Conservation (phyloP, 2,797 vertebrate genomes). For the Acanthopagrus latus region DNA sequence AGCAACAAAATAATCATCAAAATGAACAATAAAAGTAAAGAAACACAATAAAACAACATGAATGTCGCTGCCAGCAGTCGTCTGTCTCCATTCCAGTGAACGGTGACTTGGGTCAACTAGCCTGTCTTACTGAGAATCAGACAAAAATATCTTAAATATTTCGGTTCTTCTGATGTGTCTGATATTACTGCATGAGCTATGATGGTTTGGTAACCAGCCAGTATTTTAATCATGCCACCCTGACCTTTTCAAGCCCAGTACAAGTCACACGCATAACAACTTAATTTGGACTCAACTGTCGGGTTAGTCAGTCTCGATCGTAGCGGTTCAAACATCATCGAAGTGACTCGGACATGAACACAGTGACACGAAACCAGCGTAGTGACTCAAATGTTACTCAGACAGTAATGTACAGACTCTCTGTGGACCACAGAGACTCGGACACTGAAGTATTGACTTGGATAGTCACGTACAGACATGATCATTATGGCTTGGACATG, state of each 20-base stretch:
- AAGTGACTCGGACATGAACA: neutral
- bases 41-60: neutral
- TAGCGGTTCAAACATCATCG: too few relatives aligned
- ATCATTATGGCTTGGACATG: neutral
- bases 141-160: neutral
- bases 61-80: neutral
- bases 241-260: neutral
- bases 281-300: neutral
- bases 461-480: neutral
- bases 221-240: neutral
- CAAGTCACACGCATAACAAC: neutral
- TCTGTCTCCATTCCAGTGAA: slow-evolving; percentile 1
- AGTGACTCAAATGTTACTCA: neutral
- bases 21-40: neutral
- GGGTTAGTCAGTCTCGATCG: neutral
- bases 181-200: neutral
- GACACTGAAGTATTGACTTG: neutral
- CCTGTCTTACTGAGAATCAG: neutral
- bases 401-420: neutral
- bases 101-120: neutral
- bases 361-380: neutral
- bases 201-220: neutral
- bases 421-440: neutral
- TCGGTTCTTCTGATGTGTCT: neutral
- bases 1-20: neutral